Evolutionary conservation across 2,797 vertebrate species (phyloP), one percentile per base, ranked within the genome.

Genomic region (Aeoliscus strigatus): DNA sequence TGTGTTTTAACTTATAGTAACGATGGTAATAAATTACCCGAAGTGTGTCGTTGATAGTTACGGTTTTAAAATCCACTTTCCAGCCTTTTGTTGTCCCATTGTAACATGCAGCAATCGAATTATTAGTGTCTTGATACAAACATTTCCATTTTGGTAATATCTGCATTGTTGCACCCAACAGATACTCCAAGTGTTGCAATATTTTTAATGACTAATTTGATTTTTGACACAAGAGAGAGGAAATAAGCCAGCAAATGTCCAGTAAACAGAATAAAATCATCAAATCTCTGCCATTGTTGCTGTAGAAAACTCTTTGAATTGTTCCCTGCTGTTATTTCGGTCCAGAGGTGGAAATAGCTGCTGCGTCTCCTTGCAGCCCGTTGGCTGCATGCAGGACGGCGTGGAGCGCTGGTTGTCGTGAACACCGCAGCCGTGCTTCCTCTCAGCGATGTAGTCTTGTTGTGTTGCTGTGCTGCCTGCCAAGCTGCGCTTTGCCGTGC

Each of bases 401-500:
- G 46, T 52, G 28, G 45, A 33, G 44, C n/a, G 4, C 13, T 24
- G 51, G 61, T 34, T 40, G 51, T 53, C 29, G 54, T 35, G 37
- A 41, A 48, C 43, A 12, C 57, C 13, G 31, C 49, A 36, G 54
- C 32, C 10, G 17, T 48, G 57, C 58, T 73, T 54, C 38, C 46
- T 75, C 44, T 54, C 57, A 51, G 33, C 30, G 45, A 69, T 54
- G 48, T 60, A 68, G 70, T 67, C 55, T 69, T 9, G 72, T 81
- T 78, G 79, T 49, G 77, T 73, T 59, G 75, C 80, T 78, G 77
- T 49, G 58, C 76, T 65, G 65, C 67, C 75, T 75, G 77, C 77
- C 63, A 60, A 78, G 70, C 74, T 68, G 70, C 60, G 81, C 83
- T 84, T 84, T 63, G 77, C 83, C 58, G 62, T 77, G 78, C 77